These are phyloP conservation scores for Stenodema calcarata DNA, from an alignment of 2,888 invertebrate species.

Conservation along the genomic window DNA sequence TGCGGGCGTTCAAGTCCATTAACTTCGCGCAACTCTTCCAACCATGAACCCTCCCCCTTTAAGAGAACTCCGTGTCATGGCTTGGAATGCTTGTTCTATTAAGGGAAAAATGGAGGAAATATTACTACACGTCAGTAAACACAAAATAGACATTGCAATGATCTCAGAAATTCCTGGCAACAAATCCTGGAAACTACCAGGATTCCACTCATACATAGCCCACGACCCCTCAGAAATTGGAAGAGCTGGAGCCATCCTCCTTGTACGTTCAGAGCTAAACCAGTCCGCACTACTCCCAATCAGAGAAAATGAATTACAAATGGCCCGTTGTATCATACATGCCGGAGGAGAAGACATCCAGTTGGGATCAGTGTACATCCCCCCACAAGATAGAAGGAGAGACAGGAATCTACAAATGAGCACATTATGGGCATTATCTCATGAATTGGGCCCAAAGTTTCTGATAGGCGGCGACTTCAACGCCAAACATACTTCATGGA, in stretches of 20 bases:
- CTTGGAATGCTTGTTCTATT: too few relatives aligned
- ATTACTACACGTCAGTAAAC: too few relatives aligned
- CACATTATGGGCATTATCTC: not conserved
- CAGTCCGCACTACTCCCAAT: not conserved
- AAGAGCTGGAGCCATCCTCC: not conserved
- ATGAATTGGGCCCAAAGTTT: not conserved
- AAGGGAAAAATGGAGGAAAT: too few relatives aligned
- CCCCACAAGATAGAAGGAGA: not conserved
- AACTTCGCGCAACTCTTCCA: not conserved
- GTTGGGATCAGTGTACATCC: not conserved
- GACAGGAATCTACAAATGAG: not conserved
- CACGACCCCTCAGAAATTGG: too few relatives aligned
- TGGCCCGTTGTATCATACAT: not conserved
- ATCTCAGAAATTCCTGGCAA: too few relatives aligned
- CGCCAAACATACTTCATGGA: too few relatives aligned
- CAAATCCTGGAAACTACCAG: not conserved
- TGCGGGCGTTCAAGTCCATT: not conserved
- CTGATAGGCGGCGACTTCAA: too few relatives aligned
- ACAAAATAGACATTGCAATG: too few relatives aligned
- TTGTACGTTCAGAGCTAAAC: not conserved
- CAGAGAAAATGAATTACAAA: not conserved
- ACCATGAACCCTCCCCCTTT: too few relatives aligned
- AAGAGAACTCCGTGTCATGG: too few relatives aligned
- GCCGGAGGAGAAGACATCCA: not conserved
- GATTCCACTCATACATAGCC: not conserved